phyloP scores from a whole-genome alignment of 92 coral and sea anemone species.

The Desmophyllum pertusum region DNA sequence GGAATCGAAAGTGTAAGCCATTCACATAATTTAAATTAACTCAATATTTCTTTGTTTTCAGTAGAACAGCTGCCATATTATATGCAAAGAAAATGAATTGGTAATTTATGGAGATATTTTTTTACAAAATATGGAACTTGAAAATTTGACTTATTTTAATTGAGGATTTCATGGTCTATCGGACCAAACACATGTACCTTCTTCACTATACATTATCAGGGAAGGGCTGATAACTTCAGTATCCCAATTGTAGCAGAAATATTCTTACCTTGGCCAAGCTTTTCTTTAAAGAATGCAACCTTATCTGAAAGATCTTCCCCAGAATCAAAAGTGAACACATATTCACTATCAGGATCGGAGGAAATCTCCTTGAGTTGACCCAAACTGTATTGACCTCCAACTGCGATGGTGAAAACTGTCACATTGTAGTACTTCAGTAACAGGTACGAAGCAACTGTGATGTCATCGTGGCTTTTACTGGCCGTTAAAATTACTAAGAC shows the following conservation, averaged over 20 bases:
- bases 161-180: no score
- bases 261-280: background rate
- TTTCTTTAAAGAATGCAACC: background rate
- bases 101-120: background rate
- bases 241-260: background rate
- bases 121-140: no score
- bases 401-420: slow-evolving; percentile 30
- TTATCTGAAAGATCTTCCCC: background rate
- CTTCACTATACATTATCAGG: background rate
- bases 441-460: slow-evolving; percentile 18
- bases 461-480: slow-evolving; percentile 45
- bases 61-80: no score
- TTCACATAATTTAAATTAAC: no score
- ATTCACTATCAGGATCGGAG: slow-evolving; percentile 22
- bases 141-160: no score
- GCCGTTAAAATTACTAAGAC: slow-evolving; percentile 32
- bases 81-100: no score
- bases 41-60: no score
- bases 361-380: slow-evolving; percentile 38
- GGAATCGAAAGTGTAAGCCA: no score
- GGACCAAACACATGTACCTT: background rate
- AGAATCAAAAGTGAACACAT: background rate
- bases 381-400: slow-evolving; percentile 22
- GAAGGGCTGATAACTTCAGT: background rate
- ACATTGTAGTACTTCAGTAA: slow-evolving; percentile 17